phyloP scores from a whole-genome alignment of 2,888 invertebrate species.

The Scaptomyza cyrtandrae region DNA sequence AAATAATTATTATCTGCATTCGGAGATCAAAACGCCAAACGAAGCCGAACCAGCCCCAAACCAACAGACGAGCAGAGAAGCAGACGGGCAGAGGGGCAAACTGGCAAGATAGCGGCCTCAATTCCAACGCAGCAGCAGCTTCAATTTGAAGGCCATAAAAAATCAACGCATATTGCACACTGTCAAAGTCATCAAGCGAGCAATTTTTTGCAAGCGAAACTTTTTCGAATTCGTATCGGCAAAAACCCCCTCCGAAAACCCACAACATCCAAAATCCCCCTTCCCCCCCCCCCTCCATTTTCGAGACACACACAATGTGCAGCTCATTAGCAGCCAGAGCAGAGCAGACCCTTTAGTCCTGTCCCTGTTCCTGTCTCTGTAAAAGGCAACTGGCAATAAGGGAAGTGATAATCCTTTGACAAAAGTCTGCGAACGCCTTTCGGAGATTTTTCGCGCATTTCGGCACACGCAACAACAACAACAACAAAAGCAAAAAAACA shows the following conservation, averaged over 20 bases:
- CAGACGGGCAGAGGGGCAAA: not conserved
- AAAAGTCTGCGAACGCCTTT: constrained; percentile 52
- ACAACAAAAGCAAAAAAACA: not conserved
- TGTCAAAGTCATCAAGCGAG: constrained; percentile 73
- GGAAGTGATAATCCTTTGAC: constrained; percentile 79
- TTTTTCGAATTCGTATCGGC: constrained; percentile 8
- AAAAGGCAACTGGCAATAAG: constrained; percentile 13
- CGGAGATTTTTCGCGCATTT: constrained; percentile 71
- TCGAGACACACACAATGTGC: constrained; percentile 29
- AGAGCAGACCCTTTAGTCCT: constrained; percentile 17
- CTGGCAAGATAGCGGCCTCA: constrained; percentile 29
- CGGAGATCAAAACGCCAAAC: constrained; percentile 77
- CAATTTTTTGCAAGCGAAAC: constrained; percentile 6
- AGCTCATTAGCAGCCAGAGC: constrained; percentile 53
- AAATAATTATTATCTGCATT: constrained; percentile 83
- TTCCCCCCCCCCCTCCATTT: not conserved
- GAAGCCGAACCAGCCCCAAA: constrained; percentile 49
- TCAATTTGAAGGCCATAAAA: constrained; percentile 83
- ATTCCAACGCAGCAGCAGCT: constrained; percentile 44
- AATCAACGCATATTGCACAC: constrained; percentile 83
- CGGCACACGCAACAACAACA: constrained; percentile 50
- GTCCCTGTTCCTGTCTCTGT: not conserved
- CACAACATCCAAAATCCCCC: not conserved
- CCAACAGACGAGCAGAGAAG: not conserved
- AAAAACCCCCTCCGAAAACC: constrained; percentile 3